A percentile compares a stretch with the other conserved stretches of the same genome.
Conservation (phyloP, 1,140 invertebrate genomes). For the Drosophila triauraria region DNA sequence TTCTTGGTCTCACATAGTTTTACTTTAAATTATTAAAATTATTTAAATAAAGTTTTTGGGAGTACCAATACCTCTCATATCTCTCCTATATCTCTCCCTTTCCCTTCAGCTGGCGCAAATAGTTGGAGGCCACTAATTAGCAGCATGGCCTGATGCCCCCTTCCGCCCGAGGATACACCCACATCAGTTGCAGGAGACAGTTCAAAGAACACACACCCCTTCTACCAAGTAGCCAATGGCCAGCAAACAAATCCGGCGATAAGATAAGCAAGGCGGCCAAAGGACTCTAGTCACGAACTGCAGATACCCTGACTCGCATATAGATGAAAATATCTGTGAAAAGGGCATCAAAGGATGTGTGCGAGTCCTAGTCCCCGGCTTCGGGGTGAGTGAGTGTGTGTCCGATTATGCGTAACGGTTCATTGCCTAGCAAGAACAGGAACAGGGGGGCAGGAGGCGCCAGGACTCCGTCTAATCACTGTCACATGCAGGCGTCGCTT, state of each 20-base stretch:
- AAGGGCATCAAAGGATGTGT: constrained; percentile 10
- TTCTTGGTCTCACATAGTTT: too few species aligned
- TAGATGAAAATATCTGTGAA: background rate
- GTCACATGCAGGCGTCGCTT: constrained; percentile 81
- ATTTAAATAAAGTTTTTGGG: background rate
- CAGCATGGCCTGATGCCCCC: constrained; percentile 5
- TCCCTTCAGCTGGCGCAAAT: constrained; percentile 9
- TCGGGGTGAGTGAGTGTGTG: constrained; percentile 7
- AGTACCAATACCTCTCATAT: background rate
- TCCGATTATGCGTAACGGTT: constrained; percentile 70
- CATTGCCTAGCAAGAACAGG: constrained; percentile 55
- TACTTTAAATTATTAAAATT: background rate
- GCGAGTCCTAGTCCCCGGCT: background rate
- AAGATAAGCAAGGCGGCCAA: constrained; percentile 26
- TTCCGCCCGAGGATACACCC: constrained; percentile 29
- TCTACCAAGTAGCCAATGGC: constrained; percentile 69
- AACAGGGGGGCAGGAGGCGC: constrained; percentile 16
- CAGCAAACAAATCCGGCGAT: constrained; percentile 29
- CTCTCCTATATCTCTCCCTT: background rate
- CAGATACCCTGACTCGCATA: background rate
- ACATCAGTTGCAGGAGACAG: constrained; percentile 67
- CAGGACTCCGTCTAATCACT: constrained; percentile 81
- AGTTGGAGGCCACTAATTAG: constrained; percentile 61
- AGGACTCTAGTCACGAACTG: constrained; percentile 1
- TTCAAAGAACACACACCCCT: constrained; percentile 55